Evolutionary conservation across 1,140 invertebrate genomes (phyloP).

Genomic region (Zaprionus taronus): DNA sequence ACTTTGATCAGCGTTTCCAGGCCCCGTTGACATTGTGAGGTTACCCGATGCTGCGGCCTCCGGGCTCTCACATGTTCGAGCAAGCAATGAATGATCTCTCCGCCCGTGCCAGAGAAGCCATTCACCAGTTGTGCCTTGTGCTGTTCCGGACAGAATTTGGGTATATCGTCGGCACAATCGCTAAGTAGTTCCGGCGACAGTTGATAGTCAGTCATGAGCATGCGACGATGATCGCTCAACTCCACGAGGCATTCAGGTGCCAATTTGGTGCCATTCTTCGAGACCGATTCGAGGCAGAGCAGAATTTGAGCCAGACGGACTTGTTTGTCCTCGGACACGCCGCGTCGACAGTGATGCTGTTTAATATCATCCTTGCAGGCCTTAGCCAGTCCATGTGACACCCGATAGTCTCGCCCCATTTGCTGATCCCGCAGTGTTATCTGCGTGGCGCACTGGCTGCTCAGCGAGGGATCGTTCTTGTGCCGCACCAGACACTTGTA

Average conservation of each 20-base stretch:
- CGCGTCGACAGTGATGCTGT: constrained; percentile 90
- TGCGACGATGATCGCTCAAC: constrained; percentile 95
- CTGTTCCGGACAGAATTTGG: constrained; percentile 89
- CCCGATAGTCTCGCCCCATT: constrained; percentile 95
- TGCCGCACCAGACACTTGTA: constrained; percentile 97
- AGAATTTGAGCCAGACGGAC: constrained; percentile 95
- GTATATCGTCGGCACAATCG: constrained; percentile 94
- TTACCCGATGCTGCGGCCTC: constrained; percentile 87
- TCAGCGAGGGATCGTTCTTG: constrained; percentile 90
- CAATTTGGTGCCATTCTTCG: constrained; percentile 91
- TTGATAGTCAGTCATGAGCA: constrained; percentile 96
- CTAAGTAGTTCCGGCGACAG: constrained; percentile 90
- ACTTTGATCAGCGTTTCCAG: constrained; percentile 92
- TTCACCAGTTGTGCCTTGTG: constrained; percentile 86
- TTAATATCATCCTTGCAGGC: constrained; percentile 96
- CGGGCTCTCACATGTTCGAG: constrained; percentile 94
- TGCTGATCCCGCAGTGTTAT: constrained; percentile 93
- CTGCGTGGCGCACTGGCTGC: constrained; percentile 92
- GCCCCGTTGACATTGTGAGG: constrained; percentile 88
- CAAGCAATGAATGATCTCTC: constrained; percentile 97
- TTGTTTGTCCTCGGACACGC: constrained; percentile 92
- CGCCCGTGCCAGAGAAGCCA: constrained; percentile 86
- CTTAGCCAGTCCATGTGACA: constrained; percentile 94
- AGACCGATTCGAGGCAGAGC: constrained; percentile 94
- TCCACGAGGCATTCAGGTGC: constrained; percentile 92